Evolutionary conservation across 2,888 invertebrate species (phyloP).

Genomic region (Apotomis turbidana): DNA sequence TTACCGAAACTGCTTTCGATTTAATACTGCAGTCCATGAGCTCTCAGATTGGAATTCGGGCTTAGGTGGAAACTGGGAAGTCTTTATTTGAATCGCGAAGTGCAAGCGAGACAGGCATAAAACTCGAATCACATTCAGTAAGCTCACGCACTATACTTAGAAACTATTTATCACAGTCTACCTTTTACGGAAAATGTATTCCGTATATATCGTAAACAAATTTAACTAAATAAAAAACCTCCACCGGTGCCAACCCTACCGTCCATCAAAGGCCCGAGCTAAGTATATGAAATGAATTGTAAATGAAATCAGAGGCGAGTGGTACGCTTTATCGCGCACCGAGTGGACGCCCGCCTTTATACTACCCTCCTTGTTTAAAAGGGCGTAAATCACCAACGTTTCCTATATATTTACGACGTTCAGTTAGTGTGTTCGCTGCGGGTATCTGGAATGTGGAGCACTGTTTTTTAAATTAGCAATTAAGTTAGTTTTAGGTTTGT

Average conservation of each 20-base stretch:
- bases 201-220: not conserved
- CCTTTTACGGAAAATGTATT: too few species aligned
- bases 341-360: conserved; percentile 30
- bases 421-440: not conserved
- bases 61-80: too few species aligned
- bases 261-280: conserved; percentile 68
- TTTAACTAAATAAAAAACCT: not conserved
- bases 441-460: not conserved
- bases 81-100: too few species aligned
- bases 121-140: too few species aligned
- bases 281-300: conserved; percentile 82
- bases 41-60: too few species aligned
- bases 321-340: conserved; percentile 34
- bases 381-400: not conserved
- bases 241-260: conserved; percentile 57
- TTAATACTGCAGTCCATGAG: too few species aligned
- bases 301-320: conserved; percentile 71
- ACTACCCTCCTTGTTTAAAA: not conserved
- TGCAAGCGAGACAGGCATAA: too few species aligned
- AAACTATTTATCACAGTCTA: too few species aligned
- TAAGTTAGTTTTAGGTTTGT: not conserved
- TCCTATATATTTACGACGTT: not conserved
- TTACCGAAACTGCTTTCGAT: too few species aligned
- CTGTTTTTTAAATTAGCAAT: conserved; percentile 1
- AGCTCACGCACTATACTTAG: too few species aligned